Percentiles rank a stretch among this genome's conserved stretches.
Evolutionary conservation across 2,797 vertebrate genomes (phyloP).

Genomic region (Zalophus californianus): DNA sequence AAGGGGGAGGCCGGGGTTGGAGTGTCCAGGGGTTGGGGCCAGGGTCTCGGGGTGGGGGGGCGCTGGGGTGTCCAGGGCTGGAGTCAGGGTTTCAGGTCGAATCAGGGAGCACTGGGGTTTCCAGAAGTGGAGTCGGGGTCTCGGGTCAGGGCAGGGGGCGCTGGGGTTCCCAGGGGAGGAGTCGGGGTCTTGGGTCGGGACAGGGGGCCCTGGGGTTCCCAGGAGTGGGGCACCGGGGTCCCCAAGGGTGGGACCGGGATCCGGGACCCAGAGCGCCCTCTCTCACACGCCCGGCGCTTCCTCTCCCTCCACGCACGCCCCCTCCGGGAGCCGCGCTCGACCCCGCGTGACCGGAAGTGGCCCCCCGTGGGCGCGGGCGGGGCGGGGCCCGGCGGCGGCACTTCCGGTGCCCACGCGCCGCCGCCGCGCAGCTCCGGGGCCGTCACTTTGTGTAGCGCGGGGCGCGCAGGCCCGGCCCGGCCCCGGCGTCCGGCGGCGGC

Average conservation of each 20-base stretch:
- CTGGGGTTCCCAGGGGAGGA: neutral
- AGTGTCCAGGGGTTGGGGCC: neutral
- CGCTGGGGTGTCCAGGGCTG: neutral
- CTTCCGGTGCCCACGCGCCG: constrained; percentile 84
- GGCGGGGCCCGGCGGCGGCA: constrained; percentile 76
- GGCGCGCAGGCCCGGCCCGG: constrained; percentile 57
- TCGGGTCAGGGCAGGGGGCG: neutral
- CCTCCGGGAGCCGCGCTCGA: neutral
- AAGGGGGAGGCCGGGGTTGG: too few relatives aligned
- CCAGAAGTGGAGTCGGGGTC: neutral
- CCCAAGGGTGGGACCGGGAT: neutral
- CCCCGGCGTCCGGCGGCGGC: constrained; percentile 25
- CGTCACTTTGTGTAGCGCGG: constrained; percentile 82
- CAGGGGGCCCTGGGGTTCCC: neutral
- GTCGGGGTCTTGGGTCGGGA: neutral
- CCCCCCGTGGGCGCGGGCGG: constrained; percentile 66
- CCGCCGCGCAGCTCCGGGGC: constrained; percentile 77
- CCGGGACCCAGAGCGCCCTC: neutral
- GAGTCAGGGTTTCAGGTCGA: neutral
- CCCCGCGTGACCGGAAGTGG: constrained; percentile 81
- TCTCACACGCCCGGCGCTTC: neutral
- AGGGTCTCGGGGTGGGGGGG: neutral
- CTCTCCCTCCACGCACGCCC: neutral
- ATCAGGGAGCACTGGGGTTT: neutral
- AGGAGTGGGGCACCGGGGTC: too few relatives aligned